These are phyloP conservation scores for Dryobota labecula DNA, from an alignment of 2,888 invertebrate species.

Conservation along the genomic window DNA sequence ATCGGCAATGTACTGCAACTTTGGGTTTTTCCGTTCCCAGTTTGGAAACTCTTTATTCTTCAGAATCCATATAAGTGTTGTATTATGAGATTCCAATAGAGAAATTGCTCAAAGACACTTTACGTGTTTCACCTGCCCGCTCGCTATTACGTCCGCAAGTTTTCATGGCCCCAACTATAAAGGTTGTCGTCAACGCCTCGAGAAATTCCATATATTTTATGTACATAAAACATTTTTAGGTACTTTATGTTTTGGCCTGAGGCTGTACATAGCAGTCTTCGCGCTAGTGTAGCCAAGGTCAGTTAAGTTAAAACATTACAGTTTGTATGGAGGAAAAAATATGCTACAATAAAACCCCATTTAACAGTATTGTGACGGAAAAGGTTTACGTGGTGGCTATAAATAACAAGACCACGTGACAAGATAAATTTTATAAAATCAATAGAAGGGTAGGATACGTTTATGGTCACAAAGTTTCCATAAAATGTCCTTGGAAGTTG, in stretches of 20 bases:
- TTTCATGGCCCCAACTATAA: slow-evolving; percentile 26
- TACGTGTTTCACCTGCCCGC: background rate
- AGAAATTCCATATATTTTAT: slow-evolving; percentile 43
- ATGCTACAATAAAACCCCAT: too few relatives aligned
- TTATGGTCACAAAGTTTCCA: too few relatives aligned
- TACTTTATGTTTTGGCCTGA: slow-evolving; percentile 32
- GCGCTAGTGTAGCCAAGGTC: background rate
- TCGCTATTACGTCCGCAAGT: background rate
- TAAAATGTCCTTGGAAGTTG: too few relatives aligned
- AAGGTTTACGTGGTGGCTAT: too few relatives aligned
- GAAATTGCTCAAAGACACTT: background rate
- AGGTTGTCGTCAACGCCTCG: slow-evolving; percentile 36
- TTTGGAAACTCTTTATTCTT: background rate
- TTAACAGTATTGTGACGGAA: too few relatives aligned
- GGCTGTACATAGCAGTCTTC: slow-evolving; percentile 16
- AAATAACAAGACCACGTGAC: too few relatives aligned
- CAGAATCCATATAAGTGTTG: background rate
- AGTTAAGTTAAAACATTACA: background rate
- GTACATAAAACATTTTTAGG: slow-evolving; percentile 57
- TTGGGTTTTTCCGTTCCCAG: background rate
- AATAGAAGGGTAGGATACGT: too few relatives aligned
- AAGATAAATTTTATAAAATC: too few relatives aligned
- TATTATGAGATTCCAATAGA: background rate
- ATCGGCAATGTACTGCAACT: background rate
- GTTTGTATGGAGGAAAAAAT: too few relatives aligned